Base-by-base conservation (phyloP, 1,140 invertebrate species). In the Drosophila takahashii region DNA sequence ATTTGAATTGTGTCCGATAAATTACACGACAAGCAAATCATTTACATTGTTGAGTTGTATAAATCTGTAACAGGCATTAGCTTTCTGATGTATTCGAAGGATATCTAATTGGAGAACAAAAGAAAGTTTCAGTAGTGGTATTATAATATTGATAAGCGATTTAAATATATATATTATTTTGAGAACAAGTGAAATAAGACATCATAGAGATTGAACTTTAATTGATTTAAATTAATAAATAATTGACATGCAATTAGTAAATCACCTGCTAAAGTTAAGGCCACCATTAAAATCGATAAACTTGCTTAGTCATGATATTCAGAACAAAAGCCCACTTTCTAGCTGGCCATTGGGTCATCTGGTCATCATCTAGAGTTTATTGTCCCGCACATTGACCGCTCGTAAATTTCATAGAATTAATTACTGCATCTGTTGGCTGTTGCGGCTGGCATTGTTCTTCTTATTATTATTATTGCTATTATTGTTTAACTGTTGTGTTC, bases 401-500 rank as follows among this genome's bases (percentile, higher is more conserved):
- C 61, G 56, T 67, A 45, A 81, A 83, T 81, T 58, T 75, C 59
- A 61, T 62, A 66, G 58, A 56, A 69, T 57, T 79, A 84, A 84
- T 84, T 84, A 62, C 48, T 65, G 70, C 52, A 61, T 62, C 60
- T 70, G 48, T 58, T 73, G 16, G 36, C 18, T 18, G 42, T 45
- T 42, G 60, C n/a, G 27, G n/a, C 27, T 52, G 47, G 27, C 16
- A 39, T 36, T 75, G 34, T 26, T 69, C 27, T 66, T 53, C n/a
- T 54, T 45, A 52, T 32, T 54, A 41, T 73, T 61, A 18, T 56
- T 81, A 53, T 74, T 86, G 62, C 70, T 77, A 59, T 74, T 77
- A 85, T 73, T 77, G 80, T 84, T 75, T 69, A 78, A 79, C 73
- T 84, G 61, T 85, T 48, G 60, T 42, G 48, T 53, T 47, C 56